These are phyloP conservation scores for Heliconius hortense DNA, from an alignment of 2,888 invertebrate genomes.

Conservation along the genomic window DNA sequence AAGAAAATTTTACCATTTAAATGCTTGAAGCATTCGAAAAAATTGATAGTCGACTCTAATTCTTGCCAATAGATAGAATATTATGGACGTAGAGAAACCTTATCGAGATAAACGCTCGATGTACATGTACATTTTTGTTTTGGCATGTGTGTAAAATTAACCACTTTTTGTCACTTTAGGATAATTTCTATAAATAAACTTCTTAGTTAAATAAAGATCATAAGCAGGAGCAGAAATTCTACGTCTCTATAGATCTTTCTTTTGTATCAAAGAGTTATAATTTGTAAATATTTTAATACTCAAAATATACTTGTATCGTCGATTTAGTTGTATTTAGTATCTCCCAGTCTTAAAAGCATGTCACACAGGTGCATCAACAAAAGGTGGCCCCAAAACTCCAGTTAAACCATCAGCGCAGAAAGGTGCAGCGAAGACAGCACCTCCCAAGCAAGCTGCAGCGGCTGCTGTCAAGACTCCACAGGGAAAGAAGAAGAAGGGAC, in stretches of 20 bases:
- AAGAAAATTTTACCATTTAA: constrained; percentile 6
- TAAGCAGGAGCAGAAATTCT: too few relatives aligned
- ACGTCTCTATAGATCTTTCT: too few relatives aligned
- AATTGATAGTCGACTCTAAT: too few relatives aligned
- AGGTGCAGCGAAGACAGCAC: constrained; percentile 86
- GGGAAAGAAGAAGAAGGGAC: constrained; percentile 89
- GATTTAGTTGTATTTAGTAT: too few relatives aligned
- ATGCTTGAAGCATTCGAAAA: not conserved
- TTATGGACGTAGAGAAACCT: not conserved
- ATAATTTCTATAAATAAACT: too few relatives aligned
- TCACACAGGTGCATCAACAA: constrained; percentile 66
- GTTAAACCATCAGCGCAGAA: constrained; percentile 88
- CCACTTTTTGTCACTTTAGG: too few relatives aligned
- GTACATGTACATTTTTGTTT: too few relatives aligned
- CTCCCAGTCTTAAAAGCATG: not conserved
- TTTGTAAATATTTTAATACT: not conserved
- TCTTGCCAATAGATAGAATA: not conserved
- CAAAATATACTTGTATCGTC: too few relatives aligned
- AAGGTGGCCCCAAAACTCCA: constrained; percentile 84
- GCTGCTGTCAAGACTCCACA: constrained; percentile 83
- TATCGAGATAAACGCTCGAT: too few relatives aligned
- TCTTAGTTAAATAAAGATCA: too few relatives aligned
- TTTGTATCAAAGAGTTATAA: not conserved
- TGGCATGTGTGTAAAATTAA: too few relatives aligned
- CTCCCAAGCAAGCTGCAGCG: constrained; percentile 82